phyloP scores from a whole-genome alignment of 2,113 vertebrate species.

The Porphyrio hochstetteri region DNA sequence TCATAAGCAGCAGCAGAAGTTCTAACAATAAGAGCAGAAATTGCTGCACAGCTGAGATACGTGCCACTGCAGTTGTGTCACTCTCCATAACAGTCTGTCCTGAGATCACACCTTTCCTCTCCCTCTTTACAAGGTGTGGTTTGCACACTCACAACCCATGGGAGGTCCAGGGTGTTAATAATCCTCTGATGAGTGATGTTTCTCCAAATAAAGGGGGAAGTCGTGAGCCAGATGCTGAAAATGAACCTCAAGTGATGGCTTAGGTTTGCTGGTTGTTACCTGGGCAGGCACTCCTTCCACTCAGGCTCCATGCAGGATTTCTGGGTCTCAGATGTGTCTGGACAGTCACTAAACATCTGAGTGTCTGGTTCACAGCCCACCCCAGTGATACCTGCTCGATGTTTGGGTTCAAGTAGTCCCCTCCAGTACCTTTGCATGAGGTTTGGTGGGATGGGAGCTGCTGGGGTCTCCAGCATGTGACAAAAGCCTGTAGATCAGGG shows the following conservation, averaged over 20 bases:
- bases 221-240: background rate
- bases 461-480: background rate
- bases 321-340: background rate
- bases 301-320: background rate
- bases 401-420: background rate
- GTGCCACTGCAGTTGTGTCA: background rate
- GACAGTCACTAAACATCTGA: background rate
- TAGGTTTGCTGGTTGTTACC: background rate
- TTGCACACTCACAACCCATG: background rate
- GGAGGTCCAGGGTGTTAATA: background rate
- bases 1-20: background rate
- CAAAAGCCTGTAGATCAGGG: background rate
- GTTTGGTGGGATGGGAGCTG: background rate
- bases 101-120: background rate
- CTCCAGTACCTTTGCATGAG: background rate
- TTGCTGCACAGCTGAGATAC: background rate
- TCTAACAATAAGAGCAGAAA: background rate
- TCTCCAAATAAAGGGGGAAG: background rate
- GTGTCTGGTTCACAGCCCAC: background rate
- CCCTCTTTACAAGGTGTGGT: background rate
- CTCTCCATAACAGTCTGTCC: background rate
- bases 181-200: background rate
- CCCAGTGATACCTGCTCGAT: background rate
- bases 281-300: background rate
- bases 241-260: background rate